phyloP scores from a whole-genome alignment of 2,797 vertebrate species.

The Onychomys arenicola region DNA sequence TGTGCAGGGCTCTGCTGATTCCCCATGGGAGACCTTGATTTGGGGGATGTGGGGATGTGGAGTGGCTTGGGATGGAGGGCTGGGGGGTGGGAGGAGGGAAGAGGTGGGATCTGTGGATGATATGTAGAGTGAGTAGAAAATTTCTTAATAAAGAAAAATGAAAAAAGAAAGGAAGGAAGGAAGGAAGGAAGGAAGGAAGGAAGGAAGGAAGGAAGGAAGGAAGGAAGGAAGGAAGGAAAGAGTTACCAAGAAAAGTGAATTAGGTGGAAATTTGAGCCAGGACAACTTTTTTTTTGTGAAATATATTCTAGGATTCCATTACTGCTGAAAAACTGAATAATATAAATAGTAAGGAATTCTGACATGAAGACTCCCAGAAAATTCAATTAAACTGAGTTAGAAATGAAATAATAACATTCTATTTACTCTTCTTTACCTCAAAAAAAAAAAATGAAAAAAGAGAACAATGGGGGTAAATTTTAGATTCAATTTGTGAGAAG shows the following conservation, averaged over 20 bases:
- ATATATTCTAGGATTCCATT: neutral
- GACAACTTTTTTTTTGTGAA: neutral
- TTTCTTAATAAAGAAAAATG: no score
- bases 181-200: no score
- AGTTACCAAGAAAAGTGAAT: neutral
- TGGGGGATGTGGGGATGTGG: no score
- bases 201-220: no score
- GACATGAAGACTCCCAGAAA: conserved; percentile 1
- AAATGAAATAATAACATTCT: conserved; percentile 36
- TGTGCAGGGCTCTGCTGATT: no score
- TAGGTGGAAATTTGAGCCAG: conserved; percentile 3
- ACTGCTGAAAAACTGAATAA: neutral
- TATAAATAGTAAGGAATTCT: neutral
- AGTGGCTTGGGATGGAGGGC: no score
- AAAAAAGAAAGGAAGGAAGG: no score
- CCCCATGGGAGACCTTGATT: no score
- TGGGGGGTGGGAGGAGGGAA: no score
- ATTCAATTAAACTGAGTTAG: conserved; percentile 9
- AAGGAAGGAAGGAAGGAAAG: no score
- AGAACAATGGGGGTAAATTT: neutral
- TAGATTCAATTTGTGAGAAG: neutral
- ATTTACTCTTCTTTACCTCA: neutral
- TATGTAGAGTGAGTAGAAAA: no score
- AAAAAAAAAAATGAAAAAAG: conserved; percentile 14
- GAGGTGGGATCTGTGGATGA: no score